phyloP scores from a whole-genome alignment of 2,113 vertebrate species.

The Regulus satrapa region DNA sequence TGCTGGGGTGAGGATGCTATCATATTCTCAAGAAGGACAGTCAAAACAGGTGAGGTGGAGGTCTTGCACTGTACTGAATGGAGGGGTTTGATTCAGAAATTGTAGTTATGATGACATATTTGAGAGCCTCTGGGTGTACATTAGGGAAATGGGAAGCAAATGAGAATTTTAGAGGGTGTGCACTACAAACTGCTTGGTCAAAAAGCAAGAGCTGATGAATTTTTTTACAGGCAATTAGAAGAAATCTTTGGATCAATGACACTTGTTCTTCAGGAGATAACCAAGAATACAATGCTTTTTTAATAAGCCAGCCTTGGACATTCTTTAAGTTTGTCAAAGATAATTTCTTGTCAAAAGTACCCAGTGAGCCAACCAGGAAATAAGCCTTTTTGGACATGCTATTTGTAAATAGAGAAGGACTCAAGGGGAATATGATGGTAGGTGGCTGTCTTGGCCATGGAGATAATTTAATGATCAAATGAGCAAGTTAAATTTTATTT shows the following conservation, averaged over 20 bases:
- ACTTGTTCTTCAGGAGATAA: neutral
- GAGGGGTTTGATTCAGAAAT: neutral
- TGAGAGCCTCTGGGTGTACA: neutral
- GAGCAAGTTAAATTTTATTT: neutral
- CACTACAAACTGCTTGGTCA: neutral
- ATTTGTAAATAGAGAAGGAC: neutral
- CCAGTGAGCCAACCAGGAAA: neutral
- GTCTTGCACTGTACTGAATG: too few species aligned
- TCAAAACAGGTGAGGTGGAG: neutral
- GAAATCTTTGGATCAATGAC: neutral
- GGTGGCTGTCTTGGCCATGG: neutral
- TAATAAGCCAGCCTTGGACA: neutral
- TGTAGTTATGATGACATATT: neutral
- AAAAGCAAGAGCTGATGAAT: neutral
- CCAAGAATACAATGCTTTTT: neutral
- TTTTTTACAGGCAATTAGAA: neutral
- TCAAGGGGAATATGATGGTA: neutral
- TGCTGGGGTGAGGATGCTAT: neutral
- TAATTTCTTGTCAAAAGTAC: neutral
- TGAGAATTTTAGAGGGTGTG: neutral
- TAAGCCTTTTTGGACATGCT: neutral
- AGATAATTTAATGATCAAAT: neutral
- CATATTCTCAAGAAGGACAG: neutral
- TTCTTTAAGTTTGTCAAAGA: neutral
- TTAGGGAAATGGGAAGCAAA: neutral